phyloP scores from a whole-genome alignment of 2,113 vertebrate genomes.

The Aspiorhynchus laticeps region DNA sequence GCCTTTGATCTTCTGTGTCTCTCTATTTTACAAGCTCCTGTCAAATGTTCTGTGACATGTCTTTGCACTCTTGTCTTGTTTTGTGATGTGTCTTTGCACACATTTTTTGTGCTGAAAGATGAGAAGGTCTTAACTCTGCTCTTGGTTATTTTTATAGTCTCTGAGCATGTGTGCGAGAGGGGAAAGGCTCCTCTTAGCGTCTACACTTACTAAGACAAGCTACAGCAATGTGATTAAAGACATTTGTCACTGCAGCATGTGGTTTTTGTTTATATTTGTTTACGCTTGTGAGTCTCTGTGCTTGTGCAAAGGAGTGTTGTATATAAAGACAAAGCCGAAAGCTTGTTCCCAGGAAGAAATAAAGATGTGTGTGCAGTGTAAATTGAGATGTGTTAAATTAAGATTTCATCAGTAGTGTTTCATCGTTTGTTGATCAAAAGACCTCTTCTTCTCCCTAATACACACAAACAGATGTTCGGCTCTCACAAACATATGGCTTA shows the following conservation, averaged over 20 bases:
- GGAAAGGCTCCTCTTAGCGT: neutral
- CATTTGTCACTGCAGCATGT: neutral
- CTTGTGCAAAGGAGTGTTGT: neutral
- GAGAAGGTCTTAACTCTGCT: conserved; percentile 8
- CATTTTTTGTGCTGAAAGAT: neutral
- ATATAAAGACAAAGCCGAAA: neutral
- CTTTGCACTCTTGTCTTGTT: neutral
- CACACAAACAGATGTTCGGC: neutral
- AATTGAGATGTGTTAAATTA: conserved; percentile 8
- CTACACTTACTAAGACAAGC: neutral
- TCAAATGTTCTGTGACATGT: conserved; percentile 1
- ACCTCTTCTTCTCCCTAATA: neutral
- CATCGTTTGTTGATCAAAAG: neutral
- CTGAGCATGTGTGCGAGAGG: neutral
- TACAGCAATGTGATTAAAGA: neutral
- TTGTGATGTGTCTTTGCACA: neutral
- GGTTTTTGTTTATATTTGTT: conserved; percentile 14
- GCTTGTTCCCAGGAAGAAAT: neutral
- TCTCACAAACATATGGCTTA: neutral
- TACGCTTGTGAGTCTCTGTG: neutral
- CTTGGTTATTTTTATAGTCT: conserved; percentile 2
- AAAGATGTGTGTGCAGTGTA: neutral
- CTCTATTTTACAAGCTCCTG: neutral
- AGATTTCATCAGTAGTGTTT: conserved; percentile 2
- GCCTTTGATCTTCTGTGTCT: conserved; percentile 10